These are phyloP conservation scores for Casuarius casuarius DNA, from an alignment of 2,113 vertebrate species.

Conservation along the genomic window DNA sequence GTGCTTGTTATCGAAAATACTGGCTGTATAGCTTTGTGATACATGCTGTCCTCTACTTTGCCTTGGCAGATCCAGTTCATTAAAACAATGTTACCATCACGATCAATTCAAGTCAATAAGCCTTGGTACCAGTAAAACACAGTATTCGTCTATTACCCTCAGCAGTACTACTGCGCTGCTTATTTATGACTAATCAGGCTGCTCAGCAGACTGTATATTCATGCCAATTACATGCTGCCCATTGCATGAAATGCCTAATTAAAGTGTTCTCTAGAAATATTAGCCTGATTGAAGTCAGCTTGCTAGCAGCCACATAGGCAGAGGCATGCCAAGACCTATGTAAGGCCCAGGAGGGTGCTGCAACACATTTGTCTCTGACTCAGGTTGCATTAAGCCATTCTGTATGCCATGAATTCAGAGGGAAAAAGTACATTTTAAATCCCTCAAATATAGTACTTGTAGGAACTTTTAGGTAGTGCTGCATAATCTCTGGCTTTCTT, in stretches of 20 bases:
- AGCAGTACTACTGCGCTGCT: background rate
- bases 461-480: background rate
- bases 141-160: background rate
- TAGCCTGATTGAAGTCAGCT: background rate
- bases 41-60: background rate
- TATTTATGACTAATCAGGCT: background rate
- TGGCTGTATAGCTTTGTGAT: background rate
- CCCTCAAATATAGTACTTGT: background rate
- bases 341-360: background rate
- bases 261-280: constrained; percentile 22
- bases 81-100: background rate
- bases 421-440: background rate
- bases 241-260: constrained; percentile 29
- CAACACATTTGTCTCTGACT: background rate
- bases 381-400: background rate
- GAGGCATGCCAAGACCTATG: background rate
- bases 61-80: background rate
- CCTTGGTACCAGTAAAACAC: background rate
- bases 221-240: background rate
- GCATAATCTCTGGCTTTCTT: background rate
- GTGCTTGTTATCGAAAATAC: background rate
- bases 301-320: background rate
- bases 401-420: background rate
- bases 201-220: background rate
- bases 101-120: background rate